phyloP scores from a whole-genome alignment of 64 coral and sea anemone genomes.

The Montipora capricornis region DNA sequence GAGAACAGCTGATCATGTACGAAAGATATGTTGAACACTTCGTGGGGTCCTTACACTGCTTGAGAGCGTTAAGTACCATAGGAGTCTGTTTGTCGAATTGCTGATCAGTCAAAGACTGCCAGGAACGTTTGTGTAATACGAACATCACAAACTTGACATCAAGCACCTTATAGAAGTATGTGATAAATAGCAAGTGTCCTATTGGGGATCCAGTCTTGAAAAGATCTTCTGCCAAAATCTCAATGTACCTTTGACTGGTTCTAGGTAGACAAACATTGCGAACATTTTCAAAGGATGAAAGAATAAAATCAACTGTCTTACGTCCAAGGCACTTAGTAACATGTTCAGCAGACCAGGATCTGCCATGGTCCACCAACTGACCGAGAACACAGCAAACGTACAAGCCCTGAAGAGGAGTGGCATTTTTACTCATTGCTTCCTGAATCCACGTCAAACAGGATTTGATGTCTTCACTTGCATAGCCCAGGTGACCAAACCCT shows the following conservation, averaged over 20 bases:
- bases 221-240: constrained; percentile 22
- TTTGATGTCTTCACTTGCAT: not conserved
- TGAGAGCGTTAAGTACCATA: not conserved
- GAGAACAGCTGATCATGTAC: not conserved
- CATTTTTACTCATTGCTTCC: not conserved
- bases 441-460: constrained; percentile 24
- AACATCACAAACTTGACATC: not conserved
- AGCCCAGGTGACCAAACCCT: constrained; percentile 48
- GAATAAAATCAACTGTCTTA: not conserved
- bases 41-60: not conserved
- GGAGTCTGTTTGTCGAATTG: not conserved
- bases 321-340: not conserved
- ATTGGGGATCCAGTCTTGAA: not conserved
- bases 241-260: not conserved
- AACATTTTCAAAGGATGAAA: not conserved
- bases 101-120: not conserved
- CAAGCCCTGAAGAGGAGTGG: not conserved
- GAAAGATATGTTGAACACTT: not conserved
- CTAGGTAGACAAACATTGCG: not conserved
- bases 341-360: not conserved
- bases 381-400: constrained; percentile 52
- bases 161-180: constrained; percentile 5
- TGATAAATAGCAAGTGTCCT: not conserved
- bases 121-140: not conserved
- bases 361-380: not conserved